These are phyloP conservation scores for Podarcis cretensis DNA, from an alignment of 2,113 vertebrate species.

Conservation along the genomic window DNA sequence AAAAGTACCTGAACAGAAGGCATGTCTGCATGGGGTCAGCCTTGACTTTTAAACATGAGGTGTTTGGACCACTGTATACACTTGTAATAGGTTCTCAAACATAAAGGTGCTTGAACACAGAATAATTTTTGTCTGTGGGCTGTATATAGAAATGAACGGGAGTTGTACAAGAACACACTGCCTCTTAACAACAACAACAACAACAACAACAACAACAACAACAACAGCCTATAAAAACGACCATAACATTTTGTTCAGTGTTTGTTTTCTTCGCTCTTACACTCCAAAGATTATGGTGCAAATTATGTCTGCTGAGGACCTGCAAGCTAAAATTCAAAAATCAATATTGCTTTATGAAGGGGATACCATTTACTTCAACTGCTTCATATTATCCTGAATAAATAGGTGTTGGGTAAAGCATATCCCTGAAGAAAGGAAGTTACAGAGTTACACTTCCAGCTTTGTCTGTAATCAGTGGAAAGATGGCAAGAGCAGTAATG, in stretches of 20 bases:
- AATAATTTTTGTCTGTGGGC: not conserved
- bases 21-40: not conserved
- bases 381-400: not conserved
- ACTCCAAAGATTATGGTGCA: conserved; percentile 32
- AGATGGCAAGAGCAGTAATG: not conserved
- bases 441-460: conserved; percentile 4
- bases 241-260: no score
- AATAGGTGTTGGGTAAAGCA: not conserved
- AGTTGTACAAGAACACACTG: not conserved
- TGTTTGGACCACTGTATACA: not conserved
- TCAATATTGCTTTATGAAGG: conserved; percentile 33
- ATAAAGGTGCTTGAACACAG: not conserved
- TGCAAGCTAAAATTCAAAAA: conserved; percentile 40
- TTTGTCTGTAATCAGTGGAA: not conserved
- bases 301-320: not conserved
- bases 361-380: conserved; percentile 20
- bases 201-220: no score
- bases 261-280: not conserved
- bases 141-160: not conserved
- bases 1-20: not conserved
- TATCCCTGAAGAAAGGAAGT: not conserved
- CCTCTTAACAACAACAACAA: no score
- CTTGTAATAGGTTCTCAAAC: not conserved
- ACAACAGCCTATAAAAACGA: no score
- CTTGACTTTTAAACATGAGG: not conserved